phyloP scores from a whole-genome alignment of 2,113 vertebrate genomes.

The Dasyprocta punctata region DNA sequence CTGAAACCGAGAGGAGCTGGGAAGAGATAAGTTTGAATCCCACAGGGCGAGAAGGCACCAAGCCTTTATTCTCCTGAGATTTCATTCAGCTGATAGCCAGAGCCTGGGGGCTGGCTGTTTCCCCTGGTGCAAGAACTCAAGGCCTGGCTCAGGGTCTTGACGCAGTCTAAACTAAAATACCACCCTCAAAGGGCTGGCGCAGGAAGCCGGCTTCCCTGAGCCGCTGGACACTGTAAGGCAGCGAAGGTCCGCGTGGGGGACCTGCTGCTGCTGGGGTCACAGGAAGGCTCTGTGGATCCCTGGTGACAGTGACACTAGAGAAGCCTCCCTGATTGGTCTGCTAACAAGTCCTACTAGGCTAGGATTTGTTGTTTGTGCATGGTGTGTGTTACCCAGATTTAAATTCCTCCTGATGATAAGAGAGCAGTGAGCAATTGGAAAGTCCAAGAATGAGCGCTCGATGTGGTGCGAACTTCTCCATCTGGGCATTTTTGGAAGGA shows the following conservation, averaged over 20 bases:
- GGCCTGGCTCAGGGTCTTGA: neutral
- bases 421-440: neutral
- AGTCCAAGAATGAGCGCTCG: neutral
- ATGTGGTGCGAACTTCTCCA: neutral
- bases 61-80: neutral
- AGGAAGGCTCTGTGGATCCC: neutral
- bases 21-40: neutral
- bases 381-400: neutral
- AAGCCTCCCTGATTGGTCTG: neutral
- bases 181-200: neutral
- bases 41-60: neutral
- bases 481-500: neutral
- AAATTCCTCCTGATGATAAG: neutral
- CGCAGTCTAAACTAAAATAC: neutral
- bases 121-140: neutral
- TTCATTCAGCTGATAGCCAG: neutral
- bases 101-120: neutral
- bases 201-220: neutral
- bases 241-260: neutral
- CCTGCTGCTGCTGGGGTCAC: neutral
- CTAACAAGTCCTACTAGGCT: neutral
- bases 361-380: fast-evolving
- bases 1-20: neutral
- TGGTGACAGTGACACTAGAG: neutral
- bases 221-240: neutral